Conservation (phyloP, 2,888 invertebrate species). For the Cylloceria caligata region DNA sequence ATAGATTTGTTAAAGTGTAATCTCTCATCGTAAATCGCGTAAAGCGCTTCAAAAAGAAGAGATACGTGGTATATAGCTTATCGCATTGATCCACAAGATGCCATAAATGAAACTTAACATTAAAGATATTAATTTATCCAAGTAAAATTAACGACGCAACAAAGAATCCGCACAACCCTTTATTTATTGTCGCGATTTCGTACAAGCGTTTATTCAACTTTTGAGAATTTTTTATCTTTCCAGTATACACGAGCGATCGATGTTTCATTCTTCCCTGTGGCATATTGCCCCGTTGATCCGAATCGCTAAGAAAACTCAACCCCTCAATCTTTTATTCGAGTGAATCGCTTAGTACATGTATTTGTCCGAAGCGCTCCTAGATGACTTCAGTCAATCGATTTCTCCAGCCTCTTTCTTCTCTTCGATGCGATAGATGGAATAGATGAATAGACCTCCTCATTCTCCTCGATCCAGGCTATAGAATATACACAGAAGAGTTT, state of each 20-base stretch:
- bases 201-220: not conserved
- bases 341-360: slow-evolving; percentile 10
- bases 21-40: no score
- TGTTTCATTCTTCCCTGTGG: not conserved
- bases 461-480: slow-evolving; percentile 2
- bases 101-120: no score
- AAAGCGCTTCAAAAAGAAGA: no score
- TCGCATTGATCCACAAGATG: no score
- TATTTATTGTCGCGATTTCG: no score
- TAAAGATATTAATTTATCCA: no score
- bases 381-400: not conserved
- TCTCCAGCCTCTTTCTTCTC: not conserved
- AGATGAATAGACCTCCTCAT: slow-evolving; percentile 19
- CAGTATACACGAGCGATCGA: not conserved
- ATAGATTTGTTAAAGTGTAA: no score
- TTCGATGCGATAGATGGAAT: not conserved
- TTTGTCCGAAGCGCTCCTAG: not conserved
- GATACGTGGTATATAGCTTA: no score
- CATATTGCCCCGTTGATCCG: no score
- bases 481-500: slow-evolving; percentile 21
- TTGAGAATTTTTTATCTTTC: not conserved
- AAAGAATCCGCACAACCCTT: no score
- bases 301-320: not conserved
- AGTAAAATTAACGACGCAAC: no score
- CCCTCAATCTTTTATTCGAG: not conserved